Base-by-base conservation (phyloP, 2,113 vertebrate species). In the Rana temporaria region DNA sequence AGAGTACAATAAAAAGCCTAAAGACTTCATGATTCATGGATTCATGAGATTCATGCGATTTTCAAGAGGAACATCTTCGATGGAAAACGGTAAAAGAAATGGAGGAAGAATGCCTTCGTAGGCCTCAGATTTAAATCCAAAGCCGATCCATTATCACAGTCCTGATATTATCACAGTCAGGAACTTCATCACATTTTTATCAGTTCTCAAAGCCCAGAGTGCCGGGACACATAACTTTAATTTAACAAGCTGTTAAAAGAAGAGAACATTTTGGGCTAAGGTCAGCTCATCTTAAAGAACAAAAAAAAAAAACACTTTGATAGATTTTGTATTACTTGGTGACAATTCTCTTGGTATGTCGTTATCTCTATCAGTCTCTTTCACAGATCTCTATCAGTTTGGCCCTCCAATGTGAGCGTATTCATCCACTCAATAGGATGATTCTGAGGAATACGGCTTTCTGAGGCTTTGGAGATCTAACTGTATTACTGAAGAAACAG, bases 281-380 rank as follows among this genome's bases (percentile, higher is more conserved):
- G 71, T 74, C 71, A 74, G 16, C 55, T 59, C 22, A 56, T 59
- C 71, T 34, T n/a, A 18, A n/a, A 59, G 71, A 74, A n/a, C 32
- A 74, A 22, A 20, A 17, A 19, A 32, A 48, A 48, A 6, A n/a
- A n/a, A n/a, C n/a, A 48, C 42, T 59, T 34, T 74, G 55, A 74
- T 38, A 34, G 7, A 22, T 59, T 74, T 59, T 74, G 6, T 24
- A 18, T 71, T 24, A 19, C 20, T 32, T 14, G 53, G 53, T 57
- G 52, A 30, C 70, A 73, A 30, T 74, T 34, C 55, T 34, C 59
- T 74, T 59, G 8, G 19, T 32, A n/a, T 74, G 26, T 74, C 55
- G 20, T 74, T 74, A 30, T 32, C 14, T 8, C 26, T 74, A 20
- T 56, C 19, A 11, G 8, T 72, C 16, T 55, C 8, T 52, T 48